These are phyloP conservation scores for Catharus ustulatus DNA, from an alignment of 2,797 vertebrate species.

Conservation along the genomic window DNA sequence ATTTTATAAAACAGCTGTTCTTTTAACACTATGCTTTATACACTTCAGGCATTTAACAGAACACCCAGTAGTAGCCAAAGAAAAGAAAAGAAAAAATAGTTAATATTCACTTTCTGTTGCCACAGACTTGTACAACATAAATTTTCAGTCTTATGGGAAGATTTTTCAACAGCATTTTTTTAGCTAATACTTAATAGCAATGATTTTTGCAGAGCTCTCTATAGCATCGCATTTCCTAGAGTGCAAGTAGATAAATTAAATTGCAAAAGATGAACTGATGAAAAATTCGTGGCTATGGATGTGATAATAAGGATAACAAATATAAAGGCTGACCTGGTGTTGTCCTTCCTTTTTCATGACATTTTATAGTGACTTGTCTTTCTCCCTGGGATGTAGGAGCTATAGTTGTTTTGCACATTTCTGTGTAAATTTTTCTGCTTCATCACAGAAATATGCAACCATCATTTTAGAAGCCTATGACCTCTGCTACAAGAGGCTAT, in stretches of 20 bases:
- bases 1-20: conserved; percentile 50
- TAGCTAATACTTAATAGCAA: not conserved
- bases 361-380: not conserved
- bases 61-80: conserved; percentile 31
- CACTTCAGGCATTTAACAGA: conserved; percentile 13
- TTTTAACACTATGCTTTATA: conserved; percentile 12
- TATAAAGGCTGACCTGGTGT: not conserved
- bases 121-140: conserved; percentile 5
- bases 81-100: conserved; percentile 42
- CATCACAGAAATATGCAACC: conserved; percentile 1
- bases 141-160: conserved; percentile 29
- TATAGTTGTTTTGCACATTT: not conserved
- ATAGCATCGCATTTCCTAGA: not conserved
- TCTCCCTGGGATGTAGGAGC: not conserved
- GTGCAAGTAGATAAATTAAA: conserved; percentile 12
- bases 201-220: conserved; percentile 10
- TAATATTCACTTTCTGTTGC: conserved; percentile 35
- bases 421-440: not conserved
- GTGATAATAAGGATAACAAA: not conserved
- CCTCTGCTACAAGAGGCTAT: not conserved
- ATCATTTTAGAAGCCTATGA: not conserved
- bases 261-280: not conserved
- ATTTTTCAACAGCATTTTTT: conserved; percentile 9
- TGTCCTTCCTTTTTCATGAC: not conserved
- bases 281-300: conserved; percentile 4